Evolutionary conservation across 2,797 vertebrate genomes (phyloP).

Genomic region (Pangasius krempfi): DNA sequence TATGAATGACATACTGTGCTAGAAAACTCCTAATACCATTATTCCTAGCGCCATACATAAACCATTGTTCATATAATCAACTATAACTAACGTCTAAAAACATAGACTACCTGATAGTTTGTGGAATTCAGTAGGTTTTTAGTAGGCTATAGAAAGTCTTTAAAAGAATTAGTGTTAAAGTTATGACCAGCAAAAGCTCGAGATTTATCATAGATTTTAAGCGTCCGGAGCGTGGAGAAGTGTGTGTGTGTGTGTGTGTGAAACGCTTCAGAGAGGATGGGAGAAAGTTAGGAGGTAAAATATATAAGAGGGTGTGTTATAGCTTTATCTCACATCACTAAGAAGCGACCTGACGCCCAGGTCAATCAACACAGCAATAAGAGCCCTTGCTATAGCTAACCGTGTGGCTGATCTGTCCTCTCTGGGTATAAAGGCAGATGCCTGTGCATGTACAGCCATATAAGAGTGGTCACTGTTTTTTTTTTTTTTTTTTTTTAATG

Average conservation of each 20-base stretch:
- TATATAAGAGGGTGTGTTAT: not conserved
- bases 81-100: not conserved
- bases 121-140: too few species aligned
- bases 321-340: slow-evolving; percentile 2
- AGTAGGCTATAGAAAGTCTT: not conserved
- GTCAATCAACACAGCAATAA: not conserved
- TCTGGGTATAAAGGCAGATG: slow-evolving; percentile 11
- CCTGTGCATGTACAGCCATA: not conserved
- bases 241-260: not conserved
- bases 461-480: not conserved
- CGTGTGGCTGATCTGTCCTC: slow-evolving; percentile 1
- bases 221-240: not conserved
- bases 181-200: not conserved
- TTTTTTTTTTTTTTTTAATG: not conserved
- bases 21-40: not conserved
- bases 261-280: not conserved
- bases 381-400: not conserved
- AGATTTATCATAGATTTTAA: not conserved
- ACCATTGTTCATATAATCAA: not conserved
- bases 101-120: not conserved
- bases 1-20: not conserved
- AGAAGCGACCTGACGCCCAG: not conserved
- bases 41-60: not conserved
- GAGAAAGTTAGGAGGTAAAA: not conserved
- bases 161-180: not conserved